Percentiles rank a stretch among this genome's conserved stretches.
Evolutionary conservation across 2,113 vertebrate species (phyloP).

Genomic region (Collichthys lucidus): DNA sequence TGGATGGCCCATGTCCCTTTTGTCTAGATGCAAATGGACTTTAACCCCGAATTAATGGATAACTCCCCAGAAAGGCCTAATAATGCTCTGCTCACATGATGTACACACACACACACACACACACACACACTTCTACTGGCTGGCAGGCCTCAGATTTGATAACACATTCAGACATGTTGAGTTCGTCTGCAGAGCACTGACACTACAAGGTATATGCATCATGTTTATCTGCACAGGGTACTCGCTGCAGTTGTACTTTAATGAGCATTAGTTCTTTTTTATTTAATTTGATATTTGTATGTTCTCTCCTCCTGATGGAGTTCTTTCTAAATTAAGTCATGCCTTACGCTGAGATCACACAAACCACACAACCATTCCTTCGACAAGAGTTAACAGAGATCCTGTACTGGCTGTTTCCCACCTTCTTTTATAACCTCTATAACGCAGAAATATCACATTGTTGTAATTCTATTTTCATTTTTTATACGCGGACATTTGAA

Average conservation of each 20-base stretch:
- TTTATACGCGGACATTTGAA: slow-evolving; percentile 73
- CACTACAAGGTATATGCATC: not conserved
- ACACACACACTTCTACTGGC: slow-evolving; percentile 25
- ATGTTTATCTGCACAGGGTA: slow-evolving; percentile 11
- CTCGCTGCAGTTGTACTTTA: slow-evolving; percentile 10
- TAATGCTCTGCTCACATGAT: slow-evolving; percentile 78
- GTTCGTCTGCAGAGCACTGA: slow-evolving; percentile 23
- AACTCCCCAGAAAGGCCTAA: slow-evolving; percentile 82
- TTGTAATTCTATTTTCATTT: slow-evolving; percentile 69
- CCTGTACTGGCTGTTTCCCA: slow-evolving; percentile 3
- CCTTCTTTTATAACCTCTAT: slow-evolving; percentile 35
- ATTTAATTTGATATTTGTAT: slow-evolving; percentile 4
- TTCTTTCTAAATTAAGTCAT: slow-evolving; percentile 33
- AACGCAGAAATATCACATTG: slow-evolving; percentile 65
- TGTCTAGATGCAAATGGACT: slow-evolving; percentile 87
- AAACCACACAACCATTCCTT: slow-evolving; percentile 51
- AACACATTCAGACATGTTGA: slow-evolving; percentile 32
- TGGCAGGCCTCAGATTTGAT: slow-evolving; percentile 44
- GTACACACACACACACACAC: slow-evolving; percentile 35
- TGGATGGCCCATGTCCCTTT: slow-evolving; percentile 83
- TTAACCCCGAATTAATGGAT: slow-evolving; percentile 86
- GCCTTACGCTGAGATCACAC: slow-evolving; percentile 20
- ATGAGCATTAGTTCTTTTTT: slow-evolving; percentile 29
- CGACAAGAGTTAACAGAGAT: slow-evolving; percentile 26
- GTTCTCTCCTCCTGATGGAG: slow-evolving; percentile 19